Base-by-base conservation (phyloP, 30 jellyfish, hydroid and myxozoan genomes). In the Hydractinia echinata region DNA sequence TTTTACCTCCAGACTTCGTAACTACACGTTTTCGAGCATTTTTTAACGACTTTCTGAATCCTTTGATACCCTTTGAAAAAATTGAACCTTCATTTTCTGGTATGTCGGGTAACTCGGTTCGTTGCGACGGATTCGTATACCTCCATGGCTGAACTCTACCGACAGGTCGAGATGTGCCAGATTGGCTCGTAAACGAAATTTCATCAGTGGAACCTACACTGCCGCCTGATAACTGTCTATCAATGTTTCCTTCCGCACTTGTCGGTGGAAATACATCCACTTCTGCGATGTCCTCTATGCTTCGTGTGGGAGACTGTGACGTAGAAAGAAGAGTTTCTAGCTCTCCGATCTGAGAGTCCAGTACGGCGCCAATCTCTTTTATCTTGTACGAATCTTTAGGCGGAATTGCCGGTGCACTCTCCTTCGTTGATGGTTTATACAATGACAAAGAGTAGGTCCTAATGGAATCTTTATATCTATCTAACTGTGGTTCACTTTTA, bases 271-370 rank as follows among this genome's bases (percentile, higher is more conserved):
- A 19, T 8, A 50, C 52, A 15, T 50, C 61, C n/a, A 52, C n/a
- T 71, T 71, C 81, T 15, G 18, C 51, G 44, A 71, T n/a, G 51
- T 71, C 61, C 51, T 71, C 81, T 5, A 71, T 30, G n/a, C 81
- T 71, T 5, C 55, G 81, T 9, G 81, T 19, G 18, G 74, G 74
- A n/a, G 74, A 64, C 39, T 64, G 74, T 30, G 44, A 30, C 8
- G 74, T 58, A 76, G 85, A 61, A 5, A 77, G 79, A 10, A 77
- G 76, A n/a, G 53, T 55, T 54, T 77, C 77, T 61, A 77, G 60
- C 76, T 55, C 58, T 16, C 58, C 55, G 5, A 77, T 55, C 15
- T 77, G 85, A 9, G 53, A 54, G 39, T 77, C 85, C 7, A 77
- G 77, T 54, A 77, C 73, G 15, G 54, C 74, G 18, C 61, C 85